These are phyloP conservation scores for Phalacrocorax brasilianus DNA, from an alignment of 2,113 vertebrate genomes.

Conservation along the genomic window DNA sequence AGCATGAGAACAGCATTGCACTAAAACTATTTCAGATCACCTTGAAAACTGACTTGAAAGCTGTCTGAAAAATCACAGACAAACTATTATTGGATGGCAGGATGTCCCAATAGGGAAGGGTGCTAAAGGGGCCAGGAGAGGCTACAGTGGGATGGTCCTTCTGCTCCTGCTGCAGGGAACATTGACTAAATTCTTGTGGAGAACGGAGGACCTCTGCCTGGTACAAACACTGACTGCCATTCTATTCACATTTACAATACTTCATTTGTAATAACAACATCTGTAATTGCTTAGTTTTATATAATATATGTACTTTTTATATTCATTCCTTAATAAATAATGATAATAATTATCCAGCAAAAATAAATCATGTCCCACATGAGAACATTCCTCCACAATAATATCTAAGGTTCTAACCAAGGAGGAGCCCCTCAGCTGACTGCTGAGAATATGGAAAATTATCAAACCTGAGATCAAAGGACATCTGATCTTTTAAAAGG, in stretches of 20 bases:
- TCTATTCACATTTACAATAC: neutral
- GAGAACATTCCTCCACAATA: neutral
- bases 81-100: neutral
- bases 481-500: conserved; percentile 29
- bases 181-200: neutral
- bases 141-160: neutral
- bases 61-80: neutral
- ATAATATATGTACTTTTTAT: neutral
- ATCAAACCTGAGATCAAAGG: neutral
- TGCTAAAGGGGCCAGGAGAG: neutral
- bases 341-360: neutral
- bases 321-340: neutral
- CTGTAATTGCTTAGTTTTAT: neutral
- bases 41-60: neutral
- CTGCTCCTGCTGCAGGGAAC: neutral
- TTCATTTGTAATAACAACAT: neutral
- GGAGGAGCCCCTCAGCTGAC: neutral
- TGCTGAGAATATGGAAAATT: neutral
- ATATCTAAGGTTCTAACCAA: neutral
- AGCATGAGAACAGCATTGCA: neutral
- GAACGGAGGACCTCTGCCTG: neutral
- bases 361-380: neutral
- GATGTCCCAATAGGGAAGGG: neutral
- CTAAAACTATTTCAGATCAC: neutral
- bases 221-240: neutral